Evolutionary conservation across 2,888 invertebrate genomes (phyloP), one percentile per base, ranked within the genome.

Genomic region (Eupithecia pulchellata): DNA sequence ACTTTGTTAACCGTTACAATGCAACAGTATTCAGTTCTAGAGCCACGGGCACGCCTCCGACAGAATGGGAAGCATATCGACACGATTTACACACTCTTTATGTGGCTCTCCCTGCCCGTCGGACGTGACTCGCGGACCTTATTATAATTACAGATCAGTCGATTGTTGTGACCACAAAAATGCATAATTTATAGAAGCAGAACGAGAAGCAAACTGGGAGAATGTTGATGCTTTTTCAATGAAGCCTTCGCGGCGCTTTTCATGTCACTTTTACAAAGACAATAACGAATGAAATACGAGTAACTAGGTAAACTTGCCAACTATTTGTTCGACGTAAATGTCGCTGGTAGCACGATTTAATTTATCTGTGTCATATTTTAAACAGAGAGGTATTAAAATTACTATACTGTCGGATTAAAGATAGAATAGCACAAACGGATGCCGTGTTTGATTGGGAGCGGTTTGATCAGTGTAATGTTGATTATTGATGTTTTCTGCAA

Each of bases 71-170:
- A 82, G 82, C 81, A 77, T 85, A 86, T 84, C 80, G 82, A 81
- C 82, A 84, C 83, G 82, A 83, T 79, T 83, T 79, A 80, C 77
- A 80, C 80, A 80, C 79, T 78, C 80, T 77, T 79, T 84, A 81
- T 79, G 79, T 82, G 81, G 77, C 74, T 78, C 68, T 71, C 67
- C 61, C 79, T 85, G 87, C 87, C 88, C 85, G 80, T 86, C 85
- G 87, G 87, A 88, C 89, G 88, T 89, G 89, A 89, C 88, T 89
- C 87, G 86, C 82, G 82, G 81, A 79, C 84, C 91, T 89, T 90
- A 93, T 93, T 93, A 92, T 89, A 93, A 93, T 93, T 90, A 92
- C 92, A 93, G 89, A 93, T 93, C 85, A 90, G 91, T 77, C 90
- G 91, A 91, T 93, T 92, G 92, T 93, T 91, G 89, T 84, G 87